Evolutionary conservation across 30 jellyfish, hydroid and myxozoan genomes (phyloP).

Genomic region (Cassiopea xamachana): DNA sequence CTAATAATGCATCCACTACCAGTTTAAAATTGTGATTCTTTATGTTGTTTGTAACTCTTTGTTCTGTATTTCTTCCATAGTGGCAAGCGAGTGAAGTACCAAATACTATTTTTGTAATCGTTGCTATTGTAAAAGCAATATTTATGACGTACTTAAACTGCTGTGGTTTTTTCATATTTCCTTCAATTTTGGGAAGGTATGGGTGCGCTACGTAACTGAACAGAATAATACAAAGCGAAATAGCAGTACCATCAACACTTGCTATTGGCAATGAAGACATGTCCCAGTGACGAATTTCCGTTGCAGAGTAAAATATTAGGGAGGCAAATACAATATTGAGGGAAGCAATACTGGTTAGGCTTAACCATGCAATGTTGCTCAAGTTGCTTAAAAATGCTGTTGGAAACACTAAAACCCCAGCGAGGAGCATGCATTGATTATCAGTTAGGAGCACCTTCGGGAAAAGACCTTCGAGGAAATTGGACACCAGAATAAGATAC

Average conservation of each 20-base stretch:
- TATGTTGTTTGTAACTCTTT: constrained; percentile 74
- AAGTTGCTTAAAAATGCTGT: constrained; percentile 79
- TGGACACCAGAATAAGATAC: constrained; percentile 73
- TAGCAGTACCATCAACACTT: constrained; percentile 67
- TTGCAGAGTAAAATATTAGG: constrained; percentile 49
- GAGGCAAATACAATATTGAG: constrained; percentile 61
- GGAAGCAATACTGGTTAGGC: constrained; percentile 74
- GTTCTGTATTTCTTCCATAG: constrained; percentile 75
- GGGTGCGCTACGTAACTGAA: constrained; percentile 93
- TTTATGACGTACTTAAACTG: constrained; percentile 70
- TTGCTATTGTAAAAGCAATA: constrained; percentile 75
- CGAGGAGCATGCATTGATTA: constrained; percentile 67
- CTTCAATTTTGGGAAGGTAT: constrained; percentile 83
- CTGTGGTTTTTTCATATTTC: constrained; percentile 73
- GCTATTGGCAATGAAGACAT: constrained; percentile 56
- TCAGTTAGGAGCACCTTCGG: constrained; percentile 52
- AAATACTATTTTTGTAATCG: constrained; percentile 75
- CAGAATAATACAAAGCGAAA: constrained; percentile 77
- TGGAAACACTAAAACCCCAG: constrained; percentile 85
- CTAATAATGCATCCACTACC: constrained; percentile 66
- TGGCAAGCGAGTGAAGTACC: constrained; percentile 79
- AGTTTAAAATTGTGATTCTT: constrained; percentile 23
- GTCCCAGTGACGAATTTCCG: constrained; percentile 57
- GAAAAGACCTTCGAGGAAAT: constrained; percentile 68
- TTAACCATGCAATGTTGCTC: constrained; percentile 83